Conservation (phyloP, 2,113 vertebrate species). For the Cyphomyrus discorhynchus region DNA sequence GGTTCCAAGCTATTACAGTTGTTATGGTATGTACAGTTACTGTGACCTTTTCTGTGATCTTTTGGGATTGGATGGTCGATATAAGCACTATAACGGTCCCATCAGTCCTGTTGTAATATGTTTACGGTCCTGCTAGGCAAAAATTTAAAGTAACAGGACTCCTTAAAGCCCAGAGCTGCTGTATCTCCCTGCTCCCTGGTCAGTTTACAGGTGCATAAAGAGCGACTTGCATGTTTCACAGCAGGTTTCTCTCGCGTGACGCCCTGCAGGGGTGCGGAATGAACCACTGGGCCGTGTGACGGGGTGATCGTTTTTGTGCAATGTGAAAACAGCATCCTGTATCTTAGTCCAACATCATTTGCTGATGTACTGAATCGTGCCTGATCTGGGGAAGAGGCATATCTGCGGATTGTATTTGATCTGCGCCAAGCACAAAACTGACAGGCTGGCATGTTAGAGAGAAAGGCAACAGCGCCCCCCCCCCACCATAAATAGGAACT, state of each 20-base stretch:
- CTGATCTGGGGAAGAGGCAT: background rate
- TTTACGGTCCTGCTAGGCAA: background rate
- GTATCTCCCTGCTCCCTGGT: background rate
- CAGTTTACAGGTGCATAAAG: background rate
- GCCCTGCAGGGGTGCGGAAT: background rate
- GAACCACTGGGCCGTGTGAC: background rate
- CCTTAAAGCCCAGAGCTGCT: background rate
- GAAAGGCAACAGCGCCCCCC: background rate
- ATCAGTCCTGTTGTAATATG: background rate
- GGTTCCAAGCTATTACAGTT: background rate
- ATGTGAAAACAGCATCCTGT: background rate
- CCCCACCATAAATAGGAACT: background rate
- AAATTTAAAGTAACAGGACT: background rate
- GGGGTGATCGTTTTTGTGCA: background rate
- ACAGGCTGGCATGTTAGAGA: background rate
- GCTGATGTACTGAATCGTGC: background rate
- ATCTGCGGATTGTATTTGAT: background rate
- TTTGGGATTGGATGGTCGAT: background rate
- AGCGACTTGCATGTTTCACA: background rate
- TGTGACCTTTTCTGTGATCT: background rate
- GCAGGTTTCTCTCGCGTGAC: background rate
- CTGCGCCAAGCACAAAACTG: background rate
- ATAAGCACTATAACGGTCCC: background rate
- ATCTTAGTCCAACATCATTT: background rate
- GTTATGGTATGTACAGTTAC: background rate